Evolutionary conservation across 2,797 vertebrate genomes (phyloP), one percentile per base, ranked within the genome.

Genomic region (Coregonus sp.): DNA sequence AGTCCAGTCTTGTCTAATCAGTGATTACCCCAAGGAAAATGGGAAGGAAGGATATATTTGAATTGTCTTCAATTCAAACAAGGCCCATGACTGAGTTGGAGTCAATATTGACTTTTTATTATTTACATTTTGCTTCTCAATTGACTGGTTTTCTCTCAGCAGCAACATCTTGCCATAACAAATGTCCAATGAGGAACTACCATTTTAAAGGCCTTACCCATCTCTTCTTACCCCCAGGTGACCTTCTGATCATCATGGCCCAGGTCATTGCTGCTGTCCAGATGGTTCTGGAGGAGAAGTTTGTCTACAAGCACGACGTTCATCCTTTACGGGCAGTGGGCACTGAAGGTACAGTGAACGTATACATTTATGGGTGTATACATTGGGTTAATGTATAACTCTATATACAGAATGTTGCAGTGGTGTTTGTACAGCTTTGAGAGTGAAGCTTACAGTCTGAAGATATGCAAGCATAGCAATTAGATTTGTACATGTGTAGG

Each of bases 261-360:
- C 97, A 98, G 89, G 85, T 98, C 78, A 95, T 98, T 0, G 95
- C 95, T 0, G 87, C 97, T 12, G 94, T 98, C 74, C 97, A 98
- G 90, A 98, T 98, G 97, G 97, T 98, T 20, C 92, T 99, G 65
- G 97, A 99, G 80, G 97, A 99, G 85, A 99, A 97, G 82, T 97
- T 98, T 77, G 92, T 99, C 88, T 97, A 95, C 91, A 97, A 93
- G 75, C 96, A 98, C 2, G 94, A 98, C 0, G 95, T 98, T 16
- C 97, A 98, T 85, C 97, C 97, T 0, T 93, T 99, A 5, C 92
- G 88, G 37, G 97, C 97, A 0, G 97, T 98, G 0, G 97, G 97
- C 59, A 98, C 94, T 0, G 97, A 98, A 92, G 97, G 97, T 98
- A 90, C 1, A 4, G 54, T n/a, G 12, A 66, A 66, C 11, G 2